Evolutionary conservation across 1,140 invertebrate genomes (phyloP), one percentile per base, ranked within the genome.

Genomic region (Cydia splendana): DNA sequence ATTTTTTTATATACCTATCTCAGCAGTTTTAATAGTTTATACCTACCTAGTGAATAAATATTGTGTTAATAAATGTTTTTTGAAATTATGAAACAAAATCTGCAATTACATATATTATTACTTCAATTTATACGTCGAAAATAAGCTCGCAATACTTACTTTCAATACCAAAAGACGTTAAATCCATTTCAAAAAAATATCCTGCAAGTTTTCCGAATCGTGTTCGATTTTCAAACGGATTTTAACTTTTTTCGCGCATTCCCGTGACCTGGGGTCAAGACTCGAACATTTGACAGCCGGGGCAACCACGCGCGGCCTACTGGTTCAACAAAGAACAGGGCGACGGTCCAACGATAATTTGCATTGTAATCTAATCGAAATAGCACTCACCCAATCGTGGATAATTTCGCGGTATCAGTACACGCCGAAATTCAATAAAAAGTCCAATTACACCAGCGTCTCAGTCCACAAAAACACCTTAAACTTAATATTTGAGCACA

Each of bases 321-420:
- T 71, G 67, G 67, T 38, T 71, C 34, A 71, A 71, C 82, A 82
- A 88, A 87, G 87, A 81, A 87, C 82, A 85, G 87, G 84, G 80
- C 88, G 85, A 85, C 83, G 81, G 79, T 78, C 82, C 81, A 84
- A 87, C 85, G 91, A 91, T 91, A 89, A 92, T 90, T 93, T 91
- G 87, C 89, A 93, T 91, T 86, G 87, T 92, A 91, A 93, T 92
- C 88, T 93, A 92, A 93, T 93, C 91, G 84, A 87, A 86, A 86
- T 87, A 86, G 83, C 79, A 91, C 91, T 93, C 87, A 93, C 91
- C 91, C 89, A 92, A 93, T 93, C 85, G 90, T 91, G 91, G 88
- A 91, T 91, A 87, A 90, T 88, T 91, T 87, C 81, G 87, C 87
- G 86, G 83, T 91, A 92, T 89, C 88, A 85, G 87, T 80, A 81